These are phyloP conservation scores for Amphipyra berbera DNA, from an alignment of 2,888 invertebrate genomes.

Conservation along the genomic window DNA sequence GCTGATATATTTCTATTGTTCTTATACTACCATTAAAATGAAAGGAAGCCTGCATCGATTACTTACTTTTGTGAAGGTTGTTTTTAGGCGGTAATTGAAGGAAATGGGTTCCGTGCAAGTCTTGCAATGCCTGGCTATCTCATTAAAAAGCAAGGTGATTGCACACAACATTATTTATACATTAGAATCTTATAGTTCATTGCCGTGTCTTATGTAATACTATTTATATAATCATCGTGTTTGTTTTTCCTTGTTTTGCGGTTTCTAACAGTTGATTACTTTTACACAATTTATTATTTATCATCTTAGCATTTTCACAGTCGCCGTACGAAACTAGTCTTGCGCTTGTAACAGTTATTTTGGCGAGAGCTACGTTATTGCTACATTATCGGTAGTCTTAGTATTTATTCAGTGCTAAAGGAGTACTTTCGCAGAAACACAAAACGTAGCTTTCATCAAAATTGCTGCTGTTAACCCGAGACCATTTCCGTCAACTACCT, in stretches of 20 bases:
- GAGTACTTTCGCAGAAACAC: slow-evolving; percentile 5
- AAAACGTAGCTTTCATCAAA: slow-evolving; percentile 27
- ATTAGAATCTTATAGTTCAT: slow-evolving; percentile 28
- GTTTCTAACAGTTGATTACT: slow-evolving; percentile 1
- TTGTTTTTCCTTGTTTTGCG: background rate
- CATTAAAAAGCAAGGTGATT: slow-evolving; percentile 17
- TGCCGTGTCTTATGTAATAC: slow-evolving; percentile 24
- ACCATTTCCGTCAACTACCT: slow-evolving; percentile 8
- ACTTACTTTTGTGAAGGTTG: slow-evolving; percentile 25
- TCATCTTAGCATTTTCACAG: background rate
- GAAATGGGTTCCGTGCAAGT: slow-evolving; percentile 25
- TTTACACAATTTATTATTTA: slow-evolving; percentile 1
- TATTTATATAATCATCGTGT: background rate
- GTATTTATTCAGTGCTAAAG: slow-evolving; percentile 23
- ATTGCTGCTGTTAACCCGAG: slow-evolving; percentile 5
- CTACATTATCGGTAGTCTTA: slow-evolving; percentile 3
- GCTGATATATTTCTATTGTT: too few relatives aligned
- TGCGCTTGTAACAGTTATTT: too few relatives aligned
- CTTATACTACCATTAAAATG: too few relatives aligned
- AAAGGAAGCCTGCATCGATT: slow-evolving; percentile 24
- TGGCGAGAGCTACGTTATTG: slow-evolving; percentile 17
- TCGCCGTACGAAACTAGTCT: background rate
- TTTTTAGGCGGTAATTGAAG: slow-evolving; percentile 27
- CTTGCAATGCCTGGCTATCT: slow-evolving; percentile 8
- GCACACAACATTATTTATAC: slow-evolving; percentile 17